Base-by-base conservation (phyloP, 2,113 vertebrate species). In the Rallus limicola region DNA sequence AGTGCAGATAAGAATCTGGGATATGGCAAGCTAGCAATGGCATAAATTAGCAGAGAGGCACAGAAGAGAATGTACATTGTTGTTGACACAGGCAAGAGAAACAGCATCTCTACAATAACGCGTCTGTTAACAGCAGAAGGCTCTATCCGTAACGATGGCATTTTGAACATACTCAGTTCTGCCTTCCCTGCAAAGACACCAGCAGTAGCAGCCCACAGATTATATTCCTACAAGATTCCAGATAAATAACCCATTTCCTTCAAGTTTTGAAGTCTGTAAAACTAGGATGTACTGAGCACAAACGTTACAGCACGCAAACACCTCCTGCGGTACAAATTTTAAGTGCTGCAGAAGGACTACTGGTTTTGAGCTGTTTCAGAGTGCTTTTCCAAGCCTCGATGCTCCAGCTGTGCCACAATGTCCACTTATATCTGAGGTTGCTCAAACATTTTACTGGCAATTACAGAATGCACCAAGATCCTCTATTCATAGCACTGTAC, bases 111-210 rank as follows among this genome's bases (percentile, higher is more conserved):
- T 36, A 46, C 65, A 86, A 7, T 34, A 93, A 94, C 82, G 90
- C 88, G 80, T 94, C 76, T 84, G 82, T 82, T 82, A 36, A 34
- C 64, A 95, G 91, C 88, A 96, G 92, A 94, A 92, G 77, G 91
- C 33, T 92, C 60, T 56, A 52, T 55, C 77, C 58, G 28, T n/a
- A 63, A 48, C 33, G 72, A 86, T 86, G 94, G 80, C 64, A 64
- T 71, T 88, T 74, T 13, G 19, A 95, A 84, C 76, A 84, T 28
- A 42, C 63, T 89, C 67, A 17, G 42, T 44, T 91, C 83, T 88
- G 69, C 34, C 85, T 80, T 92, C 64, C 50, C 64, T 68, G 86
- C 56, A 85, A 69, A 91, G 84, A 90, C 24, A 82, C 12, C 76
- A 92, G 42, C 68, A 93, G 55, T 33, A 72, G 36, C 59, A 2